Conservation (phyloP, 2,797 vertebrate species). For the Microhierax caerulescens region DNA sequence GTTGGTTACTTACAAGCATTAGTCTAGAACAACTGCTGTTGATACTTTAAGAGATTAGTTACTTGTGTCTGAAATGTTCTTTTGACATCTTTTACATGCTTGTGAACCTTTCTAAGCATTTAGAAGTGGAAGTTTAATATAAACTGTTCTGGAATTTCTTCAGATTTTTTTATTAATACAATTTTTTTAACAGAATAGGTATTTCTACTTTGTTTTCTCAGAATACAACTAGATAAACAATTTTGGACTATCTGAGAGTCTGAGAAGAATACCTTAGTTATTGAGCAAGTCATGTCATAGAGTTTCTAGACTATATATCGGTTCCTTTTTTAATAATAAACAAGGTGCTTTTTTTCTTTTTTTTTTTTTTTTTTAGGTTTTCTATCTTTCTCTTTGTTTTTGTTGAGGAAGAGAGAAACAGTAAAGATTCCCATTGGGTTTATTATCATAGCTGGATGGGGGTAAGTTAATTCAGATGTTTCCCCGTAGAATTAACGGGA, state of each 20-base stretch:
- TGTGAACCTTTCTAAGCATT: neutral
- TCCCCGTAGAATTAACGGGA: neutral
- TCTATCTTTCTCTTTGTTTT: constrained; percentile 87
- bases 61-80: neutral
- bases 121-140: neutral
- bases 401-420: constrained; percentile 82
- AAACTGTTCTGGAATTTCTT: neutral
- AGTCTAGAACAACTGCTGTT: neutral
- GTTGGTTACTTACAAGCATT: neutral
- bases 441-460: constrained; percentile 89
- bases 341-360: neutral
- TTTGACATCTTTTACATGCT: neutral
- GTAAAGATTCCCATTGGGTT: constrained; percentile 79
- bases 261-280: neutral
- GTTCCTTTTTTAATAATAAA: neutral
- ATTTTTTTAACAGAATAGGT: neutral
- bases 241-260: neutral
- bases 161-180: neutral
- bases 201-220: neutral
- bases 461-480: constrained; percentile 80
- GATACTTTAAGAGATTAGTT: neutral
- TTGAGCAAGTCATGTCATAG: neutral
- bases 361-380: constrained; percentile 78
- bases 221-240: neutral
- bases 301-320: neutral